These are phyloP conservation scores for Amiota minor DNA, from an alignment of 2,888 invertebrate species.

Conservation along the genomic window DNA sequence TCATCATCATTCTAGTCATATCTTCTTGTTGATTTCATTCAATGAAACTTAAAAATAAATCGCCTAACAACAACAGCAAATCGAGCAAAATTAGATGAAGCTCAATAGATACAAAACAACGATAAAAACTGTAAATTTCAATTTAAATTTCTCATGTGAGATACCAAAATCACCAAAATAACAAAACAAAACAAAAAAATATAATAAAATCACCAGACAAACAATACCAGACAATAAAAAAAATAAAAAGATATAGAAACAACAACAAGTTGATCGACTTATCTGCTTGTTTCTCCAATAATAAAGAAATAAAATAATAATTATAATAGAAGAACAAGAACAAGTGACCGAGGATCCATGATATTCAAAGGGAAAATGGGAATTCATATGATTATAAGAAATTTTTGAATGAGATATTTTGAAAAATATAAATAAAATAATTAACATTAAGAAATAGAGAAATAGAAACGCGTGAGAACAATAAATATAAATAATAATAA, in stretches of 20 bases:
- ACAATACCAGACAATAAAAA: not conserved
- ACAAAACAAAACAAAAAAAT: not conserved
- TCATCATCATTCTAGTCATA: too few species aligned
- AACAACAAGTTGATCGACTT: not conserved
- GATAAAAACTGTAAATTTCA: constrained; percentile 46
- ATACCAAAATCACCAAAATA: constrained; percentile 12
- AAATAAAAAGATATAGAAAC: not conserved
- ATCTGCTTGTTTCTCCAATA: not conserved
- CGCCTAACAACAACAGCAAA: not conserved
- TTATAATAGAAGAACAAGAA: not conserved
- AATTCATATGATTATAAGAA: not conserved
- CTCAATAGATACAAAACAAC: not conserved
- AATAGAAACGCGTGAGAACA: constrained; percentile 13
- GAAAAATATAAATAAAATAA: not conserved
- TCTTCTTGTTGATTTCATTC: constrained; percentile 19
- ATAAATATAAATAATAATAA: constrained; percentile 38
- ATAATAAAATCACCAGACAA: constrained; percentile 9
- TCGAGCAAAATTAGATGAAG: not conserved
- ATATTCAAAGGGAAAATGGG: too few species aligned
- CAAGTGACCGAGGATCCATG: too few species aligned
- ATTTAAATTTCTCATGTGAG: constrained; percentile 34
- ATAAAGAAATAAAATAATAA: constrained; percentile 1
- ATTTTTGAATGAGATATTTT: not conserved
- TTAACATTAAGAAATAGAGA: not conserved
- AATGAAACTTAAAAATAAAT: constrained; percentile 37